phyloP scores from a whole-genome alignment of 2,888 invertebrate genomes.

The Epinotia bilunana region DNA sequence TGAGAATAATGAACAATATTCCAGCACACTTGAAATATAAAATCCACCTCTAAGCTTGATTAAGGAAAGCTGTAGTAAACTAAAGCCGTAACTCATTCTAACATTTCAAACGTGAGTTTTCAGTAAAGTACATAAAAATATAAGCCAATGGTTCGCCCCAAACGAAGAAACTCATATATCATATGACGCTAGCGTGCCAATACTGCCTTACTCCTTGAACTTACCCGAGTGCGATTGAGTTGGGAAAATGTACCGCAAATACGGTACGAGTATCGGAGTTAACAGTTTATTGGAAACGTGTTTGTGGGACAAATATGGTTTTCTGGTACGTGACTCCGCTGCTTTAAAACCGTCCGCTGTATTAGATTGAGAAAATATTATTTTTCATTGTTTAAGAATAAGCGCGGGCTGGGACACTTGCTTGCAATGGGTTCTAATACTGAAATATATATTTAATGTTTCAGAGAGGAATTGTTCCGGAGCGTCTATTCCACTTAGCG shows the following conservation, averaged over 20 bases:
- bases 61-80: slow-evolving; percentile 18
- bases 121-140: slow-evolving; percentile 28
- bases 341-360: slow-evolving; percentile 52
- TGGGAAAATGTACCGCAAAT: slow-evolving; percentile 48
- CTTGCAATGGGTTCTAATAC: slow-evolving; percentile 6
- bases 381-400: slow-evolving; percentile 35
- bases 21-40: slow-evolving; percentile 8
- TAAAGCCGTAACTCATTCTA: slow-evolving; percentile 13
- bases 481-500: not conserved
- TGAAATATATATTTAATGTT: not conserved
- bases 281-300: slow-evolving; percentile 75
- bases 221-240: slow-evolving; percentile 10
- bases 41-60: slow-evolving; percentile 21
- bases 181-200: not conserved
- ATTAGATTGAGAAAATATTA: slow-evolving; percentile 36
- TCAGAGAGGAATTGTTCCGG: not conserved
- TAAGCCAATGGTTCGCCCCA: slow-evolving; percentile 5
- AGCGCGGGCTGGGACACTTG: not conserved
- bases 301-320: slow-evolving; percentile 75
- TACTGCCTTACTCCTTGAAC: slow-evolving; percentile 7
- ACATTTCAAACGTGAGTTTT: slow-evolving; percentile 28
- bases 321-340: slow-evolving; percentile 67
- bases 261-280: slow-evolving; percentile 64
- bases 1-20: slow-evolving; percentile 14
- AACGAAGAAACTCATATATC: not conserved